Base-by-base conservation (phyloP, 2,888 invertebrate genomes). In the Drosophila anomelani region DNA sequence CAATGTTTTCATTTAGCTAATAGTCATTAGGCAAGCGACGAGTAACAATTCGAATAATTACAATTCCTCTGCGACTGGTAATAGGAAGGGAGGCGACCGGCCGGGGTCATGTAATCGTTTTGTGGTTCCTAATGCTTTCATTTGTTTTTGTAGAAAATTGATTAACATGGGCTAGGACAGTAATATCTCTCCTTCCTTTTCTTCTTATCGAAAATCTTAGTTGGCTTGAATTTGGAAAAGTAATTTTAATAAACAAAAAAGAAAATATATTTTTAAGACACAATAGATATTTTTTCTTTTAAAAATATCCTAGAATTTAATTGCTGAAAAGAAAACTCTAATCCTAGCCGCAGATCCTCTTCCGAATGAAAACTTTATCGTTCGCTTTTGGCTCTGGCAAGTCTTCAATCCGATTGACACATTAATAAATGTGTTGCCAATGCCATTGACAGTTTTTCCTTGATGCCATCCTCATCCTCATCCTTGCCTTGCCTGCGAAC, bases 1-100 rank as follows among this genome's bases (percentile, higher is more conserved):
- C 85, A 86, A 85, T 85, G 89, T 88, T 88, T 88, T 86, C 85
- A 85, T 88, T 85, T 85, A 77, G 88, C 88, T 85, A 85, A 85
- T 88, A 81, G 84, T 79, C 84, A 88, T 84, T 88, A 82, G 82
- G 72, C 69, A 61, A 39, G 49, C 60, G 54, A 69, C 55, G 75
- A 53, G 59, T 53, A 59, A 60, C 71, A 72, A 67, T 85, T 74
- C 66, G 60, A 63, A 76, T 76, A 76, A 76, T 76, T 76, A 76
- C 76, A 76, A 76, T 76, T 76, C 53, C 76, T 61, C 51, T 44
- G 43, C 61, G 55, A 34, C 20, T 46, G 71, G 44, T 17, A 46
- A 69, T 29, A 41, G 69, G 44, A 39, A 1, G 26, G 69, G 49
- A 36, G 26, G 4, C 10, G 34, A 12, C 38, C 20, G 46, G 26